phyloP scores from a whole-genome alignment of 1,140 invertebrate genomes.

The Andrena cerasifolii region DNA sequence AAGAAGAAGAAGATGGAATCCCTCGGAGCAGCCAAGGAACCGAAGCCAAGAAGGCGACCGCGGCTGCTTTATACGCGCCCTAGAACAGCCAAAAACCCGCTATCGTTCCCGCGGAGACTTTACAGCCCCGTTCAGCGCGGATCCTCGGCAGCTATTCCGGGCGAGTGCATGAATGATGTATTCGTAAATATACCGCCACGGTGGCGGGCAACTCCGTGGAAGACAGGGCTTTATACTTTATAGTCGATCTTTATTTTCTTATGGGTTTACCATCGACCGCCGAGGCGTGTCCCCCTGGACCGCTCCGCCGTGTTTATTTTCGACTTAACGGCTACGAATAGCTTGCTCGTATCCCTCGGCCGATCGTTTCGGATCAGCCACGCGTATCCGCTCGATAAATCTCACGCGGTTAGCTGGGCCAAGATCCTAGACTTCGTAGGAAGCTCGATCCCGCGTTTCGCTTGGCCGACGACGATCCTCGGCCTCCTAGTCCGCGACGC shows the following conservation, averaged over 20 bases:
- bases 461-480: too few relatives aligned
- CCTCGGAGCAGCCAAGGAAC: conserved; percentile 22
- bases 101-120: neutral
- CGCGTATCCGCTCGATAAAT: conserved; percentile 7
- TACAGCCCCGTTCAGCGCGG: neutral
- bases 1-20: conserved; percentile 73
- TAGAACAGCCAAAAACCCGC: conserved; percentile 23
- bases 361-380: conserved; percentile 38
- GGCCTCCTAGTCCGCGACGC: too few relatives aligned
- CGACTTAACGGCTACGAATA: neutral
- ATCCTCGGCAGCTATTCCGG: conserved; percentile 25
- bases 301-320: neutral
- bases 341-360: too few relatives aligned
- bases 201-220: neutral
- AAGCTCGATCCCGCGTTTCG: too few relatives aligned
- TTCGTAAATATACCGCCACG: conserved; percentile 9
- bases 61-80: conserved; percentile 2
- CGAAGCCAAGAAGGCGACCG: conserved; percentile 24
- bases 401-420: too few relatives aligned
- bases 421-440: too few relatives aligned
- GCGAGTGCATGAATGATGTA: conserved; percentile 7
- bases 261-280: too few relatives aligned
- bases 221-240: neutral
- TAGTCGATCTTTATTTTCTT: conserved; percentile 13
- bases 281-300: neutral